Evolutionary conservation across 23 tunicate species (phyloP), one percentile per base, ranked within the genome.

Genomic region (Clavelina lepadiformis): DNA sequence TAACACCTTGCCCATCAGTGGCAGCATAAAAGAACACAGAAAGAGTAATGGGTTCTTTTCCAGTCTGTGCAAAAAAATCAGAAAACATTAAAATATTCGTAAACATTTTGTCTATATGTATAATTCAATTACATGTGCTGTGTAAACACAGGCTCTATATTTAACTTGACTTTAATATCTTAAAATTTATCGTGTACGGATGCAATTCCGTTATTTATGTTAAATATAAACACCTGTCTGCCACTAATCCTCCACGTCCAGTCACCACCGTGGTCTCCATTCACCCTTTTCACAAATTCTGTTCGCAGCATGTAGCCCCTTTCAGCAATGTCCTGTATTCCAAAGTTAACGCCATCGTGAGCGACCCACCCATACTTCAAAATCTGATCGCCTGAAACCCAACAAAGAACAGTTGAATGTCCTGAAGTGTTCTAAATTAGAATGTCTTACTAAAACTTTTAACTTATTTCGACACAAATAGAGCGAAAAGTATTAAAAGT

Each of bases 181-280:
- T 53, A 53, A n/a, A 25, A 20, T 44, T 44, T 44, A 11, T 11
- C 11, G 49, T 44, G 11, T 13, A 44, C 15, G 11, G 11, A 44
- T 44, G 15, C 15, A 11, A 11, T 44, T 44, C 11, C 15, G 49
- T 11, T 44, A 44, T 44, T 44, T 44, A 44, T 11, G 49, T 44
- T 11, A 11, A 11, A 11, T 44, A 44, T 44, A 15, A 18, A 7
- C 27, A 66, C 72, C 62, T 23, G 77, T 35, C 38, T 65, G 0
- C 77, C 92, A 57, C 74, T 67, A 25, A 91, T 59, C 51, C 91
- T 86, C 95, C 95, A 86, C 30, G 99, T 63, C 99, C 99, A 94
- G 53, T 94, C 99, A n/a, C 99, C 99, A 38, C 99, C 99, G 71
- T 94, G 83, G 35, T 72, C 51, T 5, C 99, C 99, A 32, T 80